Evolutionary conservation across 2,888 invertebrate genomes (phyloP).

Genomic region (Biston betularia): DNA sequence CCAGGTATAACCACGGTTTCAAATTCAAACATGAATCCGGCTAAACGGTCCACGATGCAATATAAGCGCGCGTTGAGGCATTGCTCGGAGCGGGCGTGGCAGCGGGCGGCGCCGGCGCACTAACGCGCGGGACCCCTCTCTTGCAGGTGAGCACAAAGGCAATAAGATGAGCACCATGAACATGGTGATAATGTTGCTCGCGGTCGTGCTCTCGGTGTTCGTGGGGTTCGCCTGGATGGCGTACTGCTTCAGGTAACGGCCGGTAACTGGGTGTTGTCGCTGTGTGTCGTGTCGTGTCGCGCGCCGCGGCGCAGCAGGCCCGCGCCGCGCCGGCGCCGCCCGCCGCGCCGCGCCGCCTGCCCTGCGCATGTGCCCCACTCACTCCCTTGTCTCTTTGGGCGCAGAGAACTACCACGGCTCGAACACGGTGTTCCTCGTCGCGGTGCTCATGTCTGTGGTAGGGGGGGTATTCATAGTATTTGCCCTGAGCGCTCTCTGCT

Average conservation of each 20-base stretch:
- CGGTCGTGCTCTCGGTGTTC: slow-evolving; percentile 97
- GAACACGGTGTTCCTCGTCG: slow-evolving; percentile 98
- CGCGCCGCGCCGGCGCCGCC: slow-evolving; percentile 53
- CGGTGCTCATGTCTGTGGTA: slow-evolving; percentile 99
- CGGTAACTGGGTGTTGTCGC: slow-evolving; percentile 83
- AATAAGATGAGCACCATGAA: slow-evolving; percentile 95
- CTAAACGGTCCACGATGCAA: background rate
- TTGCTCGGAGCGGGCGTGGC: slow-evolving; percentile 71
- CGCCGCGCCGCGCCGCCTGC: slow-evolving; percentile 62
- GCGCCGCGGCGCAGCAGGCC: slow-evolving; percentile 60
- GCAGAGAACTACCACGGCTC: slow-evolving; percentile 98
- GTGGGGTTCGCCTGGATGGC: slow-evolving; percentile 97
- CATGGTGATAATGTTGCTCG: slow-evolving; percentile 97
- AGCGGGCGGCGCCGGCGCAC: slow-evolving; percentile 81
- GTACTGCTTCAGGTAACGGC: slow-evolving; percentile 96
- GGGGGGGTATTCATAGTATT: slow-evolving; percentile 99
- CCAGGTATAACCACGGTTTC: background rate
- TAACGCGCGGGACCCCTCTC: slow-evolving; percentile 84
- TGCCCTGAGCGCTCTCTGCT: slow-evolving; percentile 99
- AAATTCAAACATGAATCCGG: background rate
- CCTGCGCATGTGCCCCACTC: slow-evolving; percentile 59
- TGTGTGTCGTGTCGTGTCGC: slow-evolving; percentile 59
- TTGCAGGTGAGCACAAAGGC: slow-evolving; percentile 91
- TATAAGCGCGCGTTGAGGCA: slow-evolving; percentile 55
- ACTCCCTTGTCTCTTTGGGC: slow-evolving; percentile 81